Evolutionary conservation across 2,113 vertebrate species (phyloP), one percentile per base, ranked within the genome.

Genomic region (Empidonax traillii): DNA sequence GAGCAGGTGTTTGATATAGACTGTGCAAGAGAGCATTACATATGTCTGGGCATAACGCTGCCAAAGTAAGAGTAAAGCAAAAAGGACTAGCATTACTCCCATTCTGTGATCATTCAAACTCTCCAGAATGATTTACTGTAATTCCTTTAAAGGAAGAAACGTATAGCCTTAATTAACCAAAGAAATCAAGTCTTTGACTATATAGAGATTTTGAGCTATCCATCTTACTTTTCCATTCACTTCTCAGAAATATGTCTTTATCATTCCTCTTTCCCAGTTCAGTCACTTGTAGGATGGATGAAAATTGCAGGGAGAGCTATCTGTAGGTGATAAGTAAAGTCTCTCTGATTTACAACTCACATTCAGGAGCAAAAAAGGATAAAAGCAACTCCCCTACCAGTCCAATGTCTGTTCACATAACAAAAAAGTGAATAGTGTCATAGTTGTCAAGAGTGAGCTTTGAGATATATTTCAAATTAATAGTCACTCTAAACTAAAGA

Each of bases 1-100:
- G 77, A 97, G 79, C 46, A 85, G 77, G 77, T 94, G 81, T 89
- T 93, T 94, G 87, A 97, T 94, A 89, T 43, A 89, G 80, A 78
- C 63, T 85, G 47, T 87, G 77, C 2, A 7, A 96, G 85, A 93
- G 41, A 87, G 49, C 46, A 93, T 89, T 92, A 92, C 59, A 78
- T 79, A 94, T 39, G 47, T 87, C 90, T 91, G 35, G 81, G 63
- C 80, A 96, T 94, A 97, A 89, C 10, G 30, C 37, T 83, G 59
- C 74, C 76, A 85, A 93, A 87, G 88, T 37, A 86, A 91, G 25
- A 93, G 24, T 47, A 93, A 93, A 93, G 55, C 62, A 89, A 77
- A 74, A 94, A 66, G n/a, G 80, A 90, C 44, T 58, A 85, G 39
- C 51, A 74, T 82, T 67, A 58, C 55, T 94, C 61, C 79, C 28